phyloP scores from a whole-genome alignment of 2,113 vertebrate species.

The Numenius arquata region DNA sequence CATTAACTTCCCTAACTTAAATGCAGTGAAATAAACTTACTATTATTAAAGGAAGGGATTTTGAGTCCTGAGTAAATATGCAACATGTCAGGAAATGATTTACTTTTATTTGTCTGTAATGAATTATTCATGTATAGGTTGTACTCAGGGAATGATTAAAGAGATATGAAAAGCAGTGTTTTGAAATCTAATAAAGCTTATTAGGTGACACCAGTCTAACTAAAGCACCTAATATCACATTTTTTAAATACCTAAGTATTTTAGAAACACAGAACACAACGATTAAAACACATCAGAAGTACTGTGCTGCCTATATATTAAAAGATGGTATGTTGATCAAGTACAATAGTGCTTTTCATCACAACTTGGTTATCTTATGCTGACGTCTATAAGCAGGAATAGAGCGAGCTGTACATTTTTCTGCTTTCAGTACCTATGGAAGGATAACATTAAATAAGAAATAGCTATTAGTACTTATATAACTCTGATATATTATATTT shows the following conservation, averaged over 20 bases:
- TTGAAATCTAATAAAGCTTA: not conserved
- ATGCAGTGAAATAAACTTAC: not conserved
- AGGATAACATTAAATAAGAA: not conserved
- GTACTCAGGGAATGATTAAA: not conserved
- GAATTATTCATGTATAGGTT: not conserved
- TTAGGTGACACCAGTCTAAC: not conserved
- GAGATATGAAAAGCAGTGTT: not conserved
- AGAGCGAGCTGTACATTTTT: not conserved
- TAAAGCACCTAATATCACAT: not conserved
- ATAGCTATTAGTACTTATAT: not conserved
- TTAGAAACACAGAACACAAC: not conserved
- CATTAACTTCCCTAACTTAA: not conserved
- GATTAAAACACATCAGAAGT: not conserved
- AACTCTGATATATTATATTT: not conserved
- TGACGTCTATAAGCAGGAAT: not conserved
- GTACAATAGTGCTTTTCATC: not conserved
- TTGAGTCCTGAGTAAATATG: not conserved
- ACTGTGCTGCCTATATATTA: not conserved
- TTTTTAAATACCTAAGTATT: not conserved
- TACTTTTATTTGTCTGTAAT: not conserved
- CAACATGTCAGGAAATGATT: not conserved
- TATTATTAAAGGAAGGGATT: not conserved
- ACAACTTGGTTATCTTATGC: not conserved
- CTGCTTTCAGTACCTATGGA: not conserved
- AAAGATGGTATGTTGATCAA: not conserved